Evolutionary conservation across 35 echinoderm and acorn worm species (phyloP), one percentile per base, ranked within the genome.

Genomic region (Holothuria glaberrima): DNA sequence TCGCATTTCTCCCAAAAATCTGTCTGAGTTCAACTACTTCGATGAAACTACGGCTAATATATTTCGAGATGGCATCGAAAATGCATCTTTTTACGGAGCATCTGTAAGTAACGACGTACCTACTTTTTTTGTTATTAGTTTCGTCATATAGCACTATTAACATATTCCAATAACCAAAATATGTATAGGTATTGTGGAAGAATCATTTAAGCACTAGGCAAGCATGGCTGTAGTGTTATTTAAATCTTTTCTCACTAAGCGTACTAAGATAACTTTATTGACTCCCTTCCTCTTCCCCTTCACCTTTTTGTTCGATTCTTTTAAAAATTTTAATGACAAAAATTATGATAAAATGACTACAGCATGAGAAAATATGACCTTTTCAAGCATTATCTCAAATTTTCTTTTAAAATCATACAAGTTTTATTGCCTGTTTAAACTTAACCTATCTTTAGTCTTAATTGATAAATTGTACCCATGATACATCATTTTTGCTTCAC

Each of bases 31-130:
- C 25, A 66, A 2, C 21, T 90, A 90, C 52, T 20, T 24, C 5
- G 75, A 81, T 54, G 72, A 30, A 22, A 18, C 33, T 10, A 90
- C 82, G 89, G 58, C 74, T 6, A 30, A 82, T 34, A 66, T 90
- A 18, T 90, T 90, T 75, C n/a, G 52, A 50, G 60, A 79, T 22
- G 26, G 81, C 6, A 79, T 90, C 24, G 6, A 46, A 16, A 90
- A 90, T 9, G 48, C 61, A 5, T 58, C 68, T 18, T 90, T 90
- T 31, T 90, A 62, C 61, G 89, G 89, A 46, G 72, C 74, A 26
- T 90, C 89, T 22, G 89, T 90, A 59, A 44, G 75, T 67, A 71
- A 24, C n/a, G 25, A 3, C 6, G 12, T 81, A 30, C 54, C 27
- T 48, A 56, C 0, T 9, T 73, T 2, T 19, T 9, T 73, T 16